phyloP scores from a whole-genome alignment of 2,888 invertebrate genomes.

The Tupiocoris notatus region DNA sequence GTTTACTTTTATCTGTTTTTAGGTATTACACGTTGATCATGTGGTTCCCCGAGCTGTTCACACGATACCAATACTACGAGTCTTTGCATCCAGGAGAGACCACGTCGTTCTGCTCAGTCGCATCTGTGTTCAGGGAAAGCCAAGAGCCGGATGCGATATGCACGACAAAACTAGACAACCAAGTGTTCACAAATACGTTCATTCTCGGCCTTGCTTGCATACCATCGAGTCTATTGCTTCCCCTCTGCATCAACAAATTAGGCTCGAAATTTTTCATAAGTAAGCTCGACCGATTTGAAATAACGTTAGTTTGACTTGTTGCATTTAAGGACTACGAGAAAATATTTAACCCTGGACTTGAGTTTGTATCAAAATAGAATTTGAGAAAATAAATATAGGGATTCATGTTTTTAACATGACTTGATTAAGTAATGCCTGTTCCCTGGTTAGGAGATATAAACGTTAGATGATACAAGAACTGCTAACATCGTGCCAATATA shows the following conservation, averaged over 20 bases:
- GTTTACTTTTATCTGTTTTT: slow-evolving; percentile 52
- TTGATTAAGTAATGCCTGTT: no score
- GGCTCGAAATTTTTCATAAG: slow-evolving; percentile 80
- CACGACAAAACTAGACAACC: slow-evolving; percentile 57
- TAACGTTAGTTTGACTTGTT: no score
- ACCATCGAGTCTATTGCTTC: slow-evolving; percentile 75
- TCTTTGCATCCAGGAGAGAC: slow-evolving; percentile 63
- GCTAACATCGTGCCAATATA: no score
- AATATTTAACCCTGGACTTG: no score
- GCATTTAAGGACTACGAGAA: no score
- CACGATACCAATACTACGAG: slow-evolving; percentile 76
- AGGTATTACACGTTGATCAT: slow-evolving; percentile 90
- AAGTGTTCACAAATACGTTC: slow-evolving; percentile 73
- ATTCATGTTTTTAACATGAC: no score
- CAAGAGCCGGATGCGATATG: slow-evolving; percentile 39
- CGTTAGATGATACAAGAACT: no score
- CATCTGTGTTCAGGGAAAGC: slow-evolving; percentile 60
- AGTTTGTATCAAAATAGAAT: no score
- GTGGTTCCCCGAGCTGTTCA: slow-evolving; percentile 88
- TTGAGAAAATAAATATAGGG: no score
- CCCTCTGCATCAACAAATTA: slow-evolving; percentile 73
- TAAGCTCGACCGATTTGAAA: no score
- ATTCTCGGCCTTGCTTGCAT: slow-evolving; percentile 78
- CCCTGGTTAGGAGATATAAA: no score
- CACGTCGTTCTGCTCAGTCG: slow-evolving; percentile 76